Evolutionary conservation across 2,113 vertebrate species (phyloP), one percentile per base, ranked within the genome.

Genomic region (Rattus rattus): DNA sequence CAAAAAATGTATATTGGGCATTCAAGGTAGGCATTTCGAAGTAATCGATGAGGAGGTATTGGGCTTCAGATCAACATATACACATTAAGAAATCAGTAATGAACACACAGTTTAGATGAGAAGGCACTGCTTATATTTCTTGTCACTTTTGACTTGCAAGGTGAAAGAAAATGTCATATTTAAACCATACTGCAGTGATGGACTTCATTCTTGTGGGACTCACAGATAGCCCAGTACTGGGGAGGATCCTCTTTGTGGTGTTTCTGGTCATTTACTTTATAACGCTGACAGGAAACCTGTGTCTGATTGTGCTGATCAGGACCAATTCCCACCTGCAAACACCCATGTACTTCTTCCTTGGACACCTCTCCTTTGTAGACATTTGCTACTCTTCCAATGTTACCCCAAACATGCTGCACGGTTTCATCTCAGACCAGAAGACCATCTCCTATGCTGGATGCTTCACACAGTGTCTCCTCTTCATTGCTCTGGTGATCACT

Each of bases 181-280:
- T 0, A 10, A 98, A 98, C n/a, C 43, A 92, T 19, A 97, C 94
- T 1, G 1, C 2, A 1, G 49, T 69, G 20, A 79, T 11, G 1
- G 92, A 96, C 28, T 98, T 98, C 69, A 90, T 95, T n/a, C 95
- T 97, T 24, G 7, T 97, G 79, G 97, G 97, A 70, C 97, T 97
- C 79, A 97, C 97, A 11, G 80, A 96, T 0, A 61, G 96, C 47
- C 96, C 91, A 1, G 9, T 28, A 1, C 63, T 97, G 9, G 65
- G 90, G 89, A 97, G 52, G 52, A 63, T 92, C 19, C 91, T 98
- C 17, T 98, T 97, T 24, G 86, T 43, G 3, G 26, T 97, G 1
- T 96, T 98, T 76, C 90, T 98, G 61, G 67, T 52, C 1, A 79
- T 97, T 56, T 98, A 97, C 14, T 7, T 97, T 1, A 13, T 94